These are phyloP conservation scores for Sinocyclocheilus rhinocerous DNA, from an alignment of 2,113 vertebrate species.

Conservation along the genomic window DNA sequence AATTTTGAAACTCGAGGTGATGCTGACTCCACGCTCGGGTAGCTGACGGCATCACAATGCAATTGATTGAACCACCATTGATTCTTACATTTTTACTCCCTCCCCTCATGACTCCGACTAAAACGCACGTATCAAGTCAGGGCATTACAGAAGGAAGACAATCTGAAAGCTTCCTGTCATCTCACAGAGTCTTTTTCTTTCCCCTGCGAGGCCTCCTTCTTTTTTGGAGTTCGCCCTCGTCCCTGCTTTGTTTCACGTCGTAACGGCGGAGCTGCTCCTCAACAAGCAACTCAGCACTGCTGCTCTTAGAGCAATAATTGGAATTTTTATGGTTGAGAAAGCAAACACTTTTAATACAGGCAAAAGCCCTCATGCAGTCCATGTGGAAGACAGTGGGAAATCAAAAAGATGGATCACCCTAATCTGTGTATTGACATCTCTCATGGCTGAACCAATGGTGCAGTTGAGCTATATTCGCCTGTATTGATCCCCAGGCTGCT, in stretches of 20 bases:
- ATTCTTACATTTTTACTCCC: slow-evolving; percentile 41
- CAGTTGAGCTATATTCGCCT: slow-evolving; percentile 97
- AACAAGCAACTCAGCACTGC: slow-evolving; percentile 78
- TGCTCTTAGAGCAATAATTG: slow-evolving; percentile 88
- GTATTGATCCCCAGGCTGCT: slow-evolving; percentile 89
- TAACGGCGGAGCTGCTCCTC: slow-evolving; percentile 51
- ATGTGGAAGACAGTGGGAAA: slow-evolving; percentile 87
- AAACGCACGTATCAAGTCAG: slow-evolving; percentile 27
- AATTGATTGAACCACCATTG: slow-evolving; percentile 42
- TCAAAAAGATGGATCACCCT: slow-evolving; percentile 96
- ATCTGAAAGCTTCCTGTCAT: slow-evolving; percentile 26
- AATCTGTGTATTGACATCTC: slow-evolving; percentile 97
- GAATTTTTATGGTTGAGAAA: slow-evolving; percentile 90
- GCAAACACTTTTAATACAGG: slow-evolving; percentile 90
- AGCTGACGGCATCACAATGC: slow-evolving; percentile 46
- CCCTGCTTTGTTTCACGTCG: background rate
- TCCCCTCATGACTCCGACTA: slow-evolving; percentile 15
- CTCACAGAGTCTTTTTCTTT: too few relatives aligned
- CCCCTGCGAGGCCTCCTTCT: background rate
- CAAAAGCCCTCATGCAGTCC: slow-evolving; percentile 82
- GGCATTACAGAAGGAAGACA: background rate
- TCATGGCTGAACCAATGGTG: slow-evolving; percentile 96
- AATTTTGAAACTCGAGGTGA: background rate
- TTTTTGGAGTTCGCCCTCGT: background rate
- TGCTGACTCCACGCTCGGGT: slow-evolving; percentile 49